Conservation (phyloP, 2,797 vertebrate species). For the Phalloptychus januarius region DNA sequence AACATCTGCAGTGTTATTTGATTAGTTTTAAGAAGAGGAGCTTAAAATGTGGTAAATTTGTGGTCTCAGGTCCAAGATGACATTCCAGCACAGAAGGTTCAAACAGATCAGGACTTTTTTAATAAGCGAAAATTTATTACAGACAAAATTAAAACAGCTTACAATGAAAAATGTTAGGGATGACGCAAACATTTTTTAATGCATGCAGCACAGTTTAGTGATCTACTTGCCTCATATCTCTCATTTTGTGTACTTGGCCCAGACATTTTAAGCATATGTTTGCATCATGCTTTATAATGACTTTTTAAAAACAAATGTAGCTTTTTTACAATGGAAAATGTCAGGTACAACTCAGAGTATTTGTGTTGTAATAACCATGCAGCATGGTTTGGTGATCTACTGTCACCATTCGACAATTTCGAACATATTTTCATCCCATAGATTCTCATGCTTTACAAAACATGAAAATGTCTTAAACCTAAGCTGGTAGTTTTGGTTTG, state of each 20-base stretch:
- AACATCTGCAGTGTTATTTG: constrained; percentile 8
- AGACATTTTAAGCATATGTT: not conserved
- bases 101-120: not conserved
- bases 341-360: no score
- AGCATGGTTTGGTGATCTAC: no score
- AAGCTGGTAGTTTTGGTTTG: not conserved
- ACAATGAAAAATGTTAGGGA: not conserved
- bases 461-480: not conserved
- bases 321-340: no score
- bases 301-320: no score
- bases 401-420: no score
- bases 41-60: not conserved
- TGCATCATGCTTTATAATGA: not conserved
- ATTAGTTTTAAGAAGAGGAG: not conserved
- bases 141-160: not conserved
- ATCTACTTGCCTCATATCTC: not conserved
- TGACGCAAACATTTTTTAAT: not conserved
- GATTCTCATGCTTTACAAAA: not conserved
- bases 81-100: not conserved
- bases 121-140: not conserved
- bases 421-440: no score
- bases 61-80: not conserved
- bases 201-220: not conserved
- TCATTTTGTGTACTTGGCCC: not conserved
- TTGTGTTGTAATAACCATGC: no score